Evolutionary conservation across 2,113 vertebrate species (phyloP), one percentile per base, ranked within the genome.

Genomic region (Circaetus gallicus): DNA sequence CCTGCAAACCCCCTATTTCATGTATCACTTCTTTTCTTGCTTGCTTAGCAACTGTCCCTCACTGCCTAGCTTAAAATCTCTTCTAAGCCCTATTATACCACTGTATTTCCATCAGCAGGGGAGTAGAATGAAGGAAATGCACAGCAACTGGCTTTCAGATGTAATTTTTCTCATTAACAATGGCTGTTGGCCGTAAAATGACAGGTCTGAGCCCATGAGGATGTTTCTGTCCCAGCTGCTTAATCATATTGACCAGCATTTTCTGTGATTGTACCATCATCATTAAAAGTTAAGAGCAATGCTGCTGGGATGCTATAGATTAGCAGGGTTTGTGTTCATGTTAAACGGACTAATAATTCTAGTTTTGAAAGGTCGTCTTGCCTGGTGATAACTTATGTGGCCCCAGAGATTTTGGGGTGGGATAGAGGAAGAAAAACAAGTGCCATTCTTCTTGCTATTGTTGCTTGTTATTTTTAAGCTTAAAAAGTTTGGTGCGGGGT

Each of bases 91-190:
- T 91, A n/a, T 94, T 91, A 69, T 87, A 61, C 69, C 62, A 47
- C 66, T 73, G 36, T 65, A 61, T 73, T 66, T 91, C 71, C 65
- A 78, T 91, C 80, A 90, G 74, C 77, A 90, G 81, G 83, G 87
- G 77, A 95, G 80, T 21, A 80, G 58, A 72, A 71, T 83, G 90
- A 86, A 95, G 92, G 70, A 88, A 82, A 70, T 52, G 80, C 32
- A 13, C 74, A 82, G 63, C 73, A 94, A 69, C 94, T 97, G 89
- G 78, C 90, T 95, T 98, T 98, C 89, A 95, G 66, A 92, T 96
- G 66, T 91, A 69, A 81, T 96, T 96, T 96, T 96, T 92, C 82
- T 97, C 16, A 34, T 96, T 97, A 95, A 69, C 91, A 84, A 69
- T 95, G 84, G 73, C 86, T 95, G 62, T 85, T 96, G 86, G 91